Conservation (phyloP, 2,797 vertebrate species). For the Chiloscyllium punctatum region DNA sequence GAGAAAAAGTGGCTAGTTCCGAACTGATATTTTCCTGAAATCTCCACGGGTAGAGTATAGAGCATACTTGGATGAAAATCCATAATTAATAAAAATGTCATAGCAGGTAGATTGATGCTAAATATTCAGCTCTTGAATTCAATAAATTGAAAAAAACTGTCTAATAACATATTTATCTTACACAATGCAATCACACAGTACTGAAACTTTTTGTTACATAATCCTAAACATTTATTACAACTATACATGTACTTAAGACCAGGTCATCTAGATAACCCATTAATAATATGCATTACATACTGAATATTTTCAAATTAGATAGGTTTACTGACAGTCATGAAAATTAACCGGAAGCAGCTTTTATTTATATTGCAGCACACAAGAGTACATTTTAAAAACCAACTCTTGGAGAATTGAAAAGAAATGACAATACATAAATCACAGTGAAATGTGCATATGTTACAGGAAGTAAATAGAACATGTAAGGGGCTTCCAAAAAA, state of each 20-base stretch:
- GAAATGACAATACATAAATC: neutral
- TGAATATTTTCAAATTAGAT: neutral
- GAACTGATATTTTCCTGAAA: neutral
- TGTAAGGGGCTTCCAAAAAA: neutral
- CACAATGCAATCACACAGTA: neutral
- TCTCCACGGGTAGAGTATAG: neutral
- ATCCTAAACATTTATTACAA: neutral
- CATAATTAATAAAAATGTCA: neutral
- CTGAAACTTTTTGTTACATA: neutral
- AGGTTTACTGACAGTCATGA: neutral
- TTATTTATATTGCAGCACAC: neutral
- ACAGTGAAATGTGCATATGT: neutral
- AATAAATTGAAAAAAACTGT: neutral
- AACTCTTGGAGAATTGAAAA: neutral
- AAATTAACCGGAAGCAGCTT: neutral
- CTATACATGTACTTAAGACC: neutral
- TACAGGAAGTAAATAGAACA: neutral
- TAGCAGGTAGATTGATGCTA: neutral
- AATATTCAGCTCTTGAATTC: neutral
- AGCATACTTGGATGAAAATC: neutral
- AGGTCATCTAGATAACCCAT: neutral
- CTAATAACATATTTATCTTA: neutral
- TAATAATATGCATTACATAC: neutral
- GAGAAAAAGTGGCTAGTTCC: neutral
- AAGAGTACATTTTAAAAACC: neutral